phyloP scores from a whole-genome alignment of 2,113 vertebrate species.

The Psilopsiagon aurifrons region DNA sequence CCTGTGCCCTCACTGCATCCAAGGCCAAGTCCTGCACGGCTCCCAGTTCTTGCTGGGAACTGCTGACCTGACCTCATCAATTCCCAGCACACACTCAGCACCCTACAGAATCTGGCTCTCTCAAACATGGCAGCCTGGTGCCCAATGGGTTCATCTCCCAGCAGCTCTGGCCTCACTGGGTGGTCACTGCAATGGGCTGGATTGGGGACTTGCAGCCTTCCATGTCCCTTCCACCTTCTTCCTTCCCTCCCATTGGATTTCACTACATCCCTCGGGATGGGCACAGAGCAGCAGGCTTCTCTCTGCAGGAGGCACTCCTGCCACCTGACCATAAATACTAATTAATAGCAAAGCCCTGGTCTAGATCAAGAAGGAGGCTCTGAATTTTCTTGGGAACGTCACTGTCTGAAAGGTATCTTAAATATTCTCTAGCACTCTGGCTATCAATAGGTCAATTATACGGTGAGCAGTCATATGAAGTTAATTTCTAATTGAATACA shows the following conservation, averaged over 20 bases:
- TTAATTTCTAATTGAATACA: conserved; percentile 67
- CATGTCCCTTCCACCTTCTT: not conserved
- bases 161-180: not conserved
- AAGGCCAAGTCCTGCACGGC: not conserved
- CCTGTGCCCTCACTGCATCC: not conserved
- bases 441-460: conserved; percentile 11
- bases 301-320: not conserved
- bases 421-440: conserved; percentile 12
- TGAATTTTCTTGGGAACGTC: conserved; percentile 29
- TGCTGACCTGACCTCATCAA: not conserved
- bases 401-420: conserved; percentile 19
- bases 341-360: conserved; percentile 42
- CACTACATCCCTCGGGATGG: not conserved
- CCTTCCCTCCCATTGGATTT: not conserved
- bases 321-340: conserved; percentile 18
- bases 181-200: not conserved
- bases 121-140: not conserved
- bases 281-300: not conserved
- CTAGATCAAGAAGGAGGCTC: conserved; percentile 28
- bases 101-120: not conserved
- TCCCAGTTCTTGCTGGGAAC: not conserved
- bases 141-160: not conserved
- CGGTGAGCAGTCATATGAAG: not conserved
- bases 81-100: not conserved
- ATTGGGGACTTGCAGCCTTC: not conserved